These are phyloP conservation scores for Mastacembelus armatus DNA, from an alignment of 2,797 vertebrate genomes.

Conservation along the genomic window DNA sequence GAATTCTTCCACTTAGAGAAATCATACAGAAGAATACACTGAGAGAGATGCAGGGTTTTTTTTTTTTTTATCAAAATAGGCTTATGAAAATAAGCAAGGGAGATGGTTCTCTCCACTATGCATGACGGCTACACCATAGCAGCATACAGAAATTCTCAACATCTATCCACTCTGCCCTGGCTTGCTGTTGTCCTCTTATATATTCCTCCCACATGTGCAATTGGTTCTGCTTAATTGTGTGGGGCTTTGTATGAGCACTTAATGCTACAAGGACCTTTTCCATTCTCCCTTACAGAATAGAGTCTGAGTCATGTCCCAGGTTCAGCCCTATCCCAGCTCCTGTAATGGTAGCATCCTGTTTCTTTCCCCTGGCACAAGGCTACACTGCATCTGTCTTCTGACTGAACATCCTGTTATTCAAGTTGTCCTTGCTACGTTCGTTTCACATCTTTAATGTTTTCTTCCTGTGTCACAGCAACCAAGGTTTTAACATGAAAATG, in stretches of 20 bases:
- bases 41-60: constrained; percentile 3
- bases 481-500: not conserved
- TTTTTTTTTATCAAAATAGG: too few relatives aligned
- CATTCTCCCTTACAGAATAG: constrained; percentile 4
- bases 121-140: constrained; percentile 20
- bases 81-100: constrained; percentile 16
- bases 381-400: constrained; percentile 3
- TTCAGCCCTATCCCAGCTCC: constrained; percentile 8
- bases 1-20: constrained; percentile 1
- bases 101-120: not conserved
- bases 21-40: constrained; percentile 3
- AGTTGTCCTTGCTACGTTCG: not conserved
- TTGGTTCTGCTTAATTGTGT: constrained; percentile 25
- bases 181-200: constrained; percentile 12
- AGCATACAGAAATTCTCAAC: constrained; percentile 1
- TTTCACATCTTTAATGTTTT: not conserved
- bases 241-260: constrained; percentile 10
- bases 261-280: constrained; percentile 26
- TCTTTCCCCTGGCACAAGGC: constrained; percentile 23
- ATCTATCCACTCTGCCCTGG: not conserved
- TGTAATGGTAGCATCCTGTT: not conserved
- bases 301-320: constrained; percentile 24
- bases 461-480: constrained; percentile 8
- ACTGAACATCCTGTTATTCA: constrained; percentile 1
- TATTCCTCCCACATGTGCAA: constrained; percentile 19